A percentile compares a stretch with the other conserved stretches of the same genome.
phyloP scores from a whole-genome alignment of 2,113 vertebrate species.

The Equus quagga region DNA sequence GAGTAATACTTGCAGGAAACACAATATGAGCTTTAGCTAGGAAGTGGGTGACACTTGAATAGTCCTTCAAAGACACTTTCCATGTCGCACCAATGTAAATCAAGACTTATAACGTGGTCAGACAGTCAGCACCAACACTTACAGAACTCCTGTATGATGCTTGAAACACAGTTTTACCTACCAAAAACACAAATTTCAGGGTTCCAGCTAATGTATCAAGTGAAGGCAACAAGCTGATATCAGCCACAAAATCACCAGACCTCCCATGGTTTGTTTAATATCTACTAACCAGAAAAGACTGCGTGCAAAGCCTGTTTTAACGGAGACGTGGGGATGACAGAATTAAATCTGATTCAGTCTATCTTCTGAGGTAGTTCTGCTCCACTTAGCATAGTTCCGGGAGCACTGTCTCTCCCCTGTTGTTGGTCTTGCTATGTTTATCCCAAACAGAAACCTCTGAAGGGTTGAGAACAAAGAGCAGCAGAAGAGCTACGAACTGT shows the following conservation, averaged over 20 bases:
- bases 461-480: not conserved
- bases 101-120: not conserved
- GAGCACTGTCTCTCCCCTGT: not conserved
- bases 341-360: not conserved
- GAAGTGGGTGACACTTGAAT: not conserved
- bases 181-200: not conserved
- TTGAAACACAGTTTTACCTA: not conserved
- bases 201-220: not conserved
- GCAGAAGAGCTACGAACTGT: not conserved
- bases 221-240: not conserved
- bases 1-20: constrained; percentile 72
- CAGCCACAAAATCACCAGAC: not conserved
- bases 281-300: not conserved
- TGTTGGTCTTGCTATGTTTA: not conserved
- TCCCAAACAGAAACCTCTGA: not conserved
- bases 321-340: too few relatives aligned
- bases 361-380: not conserved
- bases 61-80: constrained; percentile 8
- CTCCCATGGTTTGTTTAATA: not conserved
- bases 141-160: not conserved
- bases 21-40: constrained; percentile 15
- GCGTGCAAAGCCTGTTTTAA: not conserved
- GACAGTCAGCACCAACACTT: fast-evolving
- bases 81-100: not conserved
- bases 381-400: not conserved